Conservation (phyloP, 2,888 invertebrate species). For the Atrina japonica region DNA sequence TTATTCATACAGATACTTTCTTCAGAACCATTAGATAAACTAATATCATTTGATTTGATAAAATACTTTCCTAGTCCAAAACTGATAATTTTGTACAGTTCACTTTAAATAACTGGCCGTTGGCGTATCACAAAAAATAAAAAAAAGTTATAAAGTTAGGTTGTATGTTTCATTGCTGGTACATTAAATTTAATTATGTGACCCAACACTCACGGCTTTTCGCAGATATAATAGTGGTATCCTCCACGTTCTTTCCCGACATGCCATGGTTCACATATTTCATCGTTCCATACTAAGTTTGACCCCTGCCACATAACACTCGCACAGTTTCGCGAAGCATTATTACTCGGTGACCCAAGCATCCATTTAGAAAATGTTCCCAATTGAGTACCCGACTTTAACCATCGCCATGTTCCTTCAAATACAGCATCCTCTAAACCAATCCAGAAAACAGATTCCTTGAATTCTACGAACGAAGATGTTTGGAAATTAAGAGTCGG, state of each 20-base stretch:
- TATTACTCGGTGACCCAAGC: slow-evolving; percentile 19
- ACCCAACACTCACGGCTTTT: slow-evolving; percentile 33
- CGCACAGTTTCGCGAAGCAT: slow-evolving; percentile 28
- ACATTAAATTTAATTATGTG: too few relatives aligned
- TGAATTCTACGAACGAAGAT: background rate
- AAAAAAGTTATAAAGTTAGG: too few relatives aligned
- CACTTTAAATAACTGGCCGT: too few relatives aligned
- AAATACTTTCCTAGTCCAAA: too few relatives aligned
- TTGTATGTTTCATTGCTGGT: too few relatives aligned
- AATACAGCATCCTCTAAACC: slow-evolving; percentile 24
- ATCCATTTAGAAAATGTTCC: slow-evolving; percentile 26
- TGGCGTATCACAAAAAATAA: too few relatives aligned
- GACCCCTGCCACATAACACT: slow-evolving; percentile 13
- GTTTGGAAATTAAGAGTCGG: too few relatives aligned
- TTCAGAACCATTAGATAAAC: too few relatives aligned
- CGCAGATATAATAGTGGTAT: slow-evolving; percentile 24
- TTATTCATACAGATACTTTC: too few relatives aligned
- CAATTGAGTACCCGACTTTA: slow-evolving; percentile 23
- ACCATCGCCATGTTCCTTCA: slow-evolving; percentile 34
- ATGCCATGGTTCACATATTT: slow-evolving; percentile 1
- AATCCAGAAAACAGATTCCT: slow-evolving; percentile 20
- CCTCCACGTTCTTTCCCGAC: slow-evolving; percentile 3
- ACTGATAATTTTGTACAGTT: too few relatives aligned
- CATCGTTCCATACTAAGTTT: slow-evolving; percentile 23
- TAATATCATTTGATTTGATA: too few relatives aligned